Conservation (phyloP, 2,888 invertebrate genomes). For the Amphipoea lucens region DNA sequence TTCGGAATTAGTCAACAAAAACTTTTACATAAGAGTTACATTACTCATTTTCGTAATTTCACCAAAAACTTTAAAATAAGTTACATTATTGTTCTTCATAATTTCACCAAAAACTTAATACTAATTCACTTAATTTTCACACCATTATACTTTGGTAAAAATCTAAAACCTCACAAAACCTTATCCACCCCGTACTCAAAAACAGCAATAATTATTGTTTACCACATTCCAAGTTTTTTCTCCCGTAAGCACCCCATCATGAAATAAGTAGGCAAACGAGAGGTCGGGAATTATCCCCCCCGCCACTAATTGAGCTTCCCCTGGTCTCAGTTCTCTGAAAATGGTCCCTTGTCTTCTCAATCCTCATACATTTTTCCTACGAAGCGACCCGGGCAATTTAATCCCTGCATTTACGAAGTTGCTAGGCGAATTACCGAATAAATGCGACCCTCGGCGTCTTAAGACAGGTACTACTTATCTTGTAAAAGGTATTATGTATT, state of each 20-base stretch:
- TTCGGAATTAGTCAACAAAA: background rate
- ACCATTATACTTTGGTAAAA: slow-evolving; percentile 1
- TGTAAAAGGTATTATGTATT: slow-evolving; percentile 62
- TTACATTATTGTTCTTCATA: too few species aligned
- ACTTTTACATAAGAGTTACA: too few species aligned
- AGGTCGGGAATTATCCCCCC: slow-evolving; percentile 66
- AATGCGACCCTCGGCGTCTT: slow-evolving; percentile 69
- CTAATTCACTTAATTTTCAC: background rate
- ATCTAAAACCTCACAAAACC: background rate
- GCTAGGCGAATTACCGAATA: slow-evolving; percentile 71
- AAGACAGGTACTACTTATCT: slow-evolving; percentile 69
- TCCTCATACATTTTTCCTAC: slow-evolving; percentile 76
- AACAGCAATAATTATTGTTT: slow-evolving; percentile 52
- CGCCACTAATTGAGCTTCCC: slow-evolving; percentile 70
- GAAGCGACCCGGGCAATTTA: slow-evolving; percentile 73
- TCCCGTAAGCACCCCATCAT: slow-evolving; percentile 54
- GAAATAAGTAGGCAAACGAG: slow-evolving; percentile 68
- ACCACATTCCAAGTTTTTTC: slow-evolving; percentile 57
- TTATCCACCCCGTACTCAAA: slow-evolving; percentile 32
- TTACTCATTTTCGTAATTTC: too few species aligned
- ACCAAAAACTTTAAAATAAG: too few species aligned
- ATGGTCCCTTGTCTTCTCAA: slow-evolving; percentile 48
- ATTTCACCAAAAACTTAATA: background rate
- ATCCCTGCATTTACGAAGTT: slow-evolving; percentile 73
- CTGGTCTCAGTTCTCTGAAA: slow-evolving; percentile 30